Percentiles rank a stretch among this genome's conserved stretches.
Conservation (phyloP, 1,140 invertebrate species). For the Pygmarrhopalites habei region DNA sequence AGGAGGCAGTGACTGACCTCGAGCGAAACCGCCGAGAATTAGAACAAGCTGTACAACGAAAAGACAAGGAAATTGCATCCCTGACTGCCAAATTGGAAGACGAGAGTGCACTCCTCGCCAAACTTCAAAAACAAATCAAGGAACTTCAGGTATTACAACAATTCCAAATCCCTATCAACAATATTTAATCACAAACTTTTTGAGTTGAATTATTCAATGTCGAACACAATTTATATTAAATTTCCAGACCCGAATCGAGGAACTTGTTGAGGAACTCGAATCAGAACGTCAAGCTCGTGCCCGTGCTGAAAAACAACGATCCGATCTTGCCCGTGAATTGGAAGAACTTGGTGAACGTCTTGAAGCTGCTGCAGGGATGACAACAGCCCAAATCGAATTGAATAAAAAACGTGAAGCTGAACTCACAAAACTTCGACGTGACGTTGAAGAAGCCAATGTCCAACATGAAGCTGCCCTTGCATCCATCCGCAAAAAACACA, state of each 20-base stretch:
- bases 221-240: too few species aligned
- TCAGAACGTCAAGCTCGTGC: constrained; percentile 72
- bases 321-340: constrained; percentile 89
- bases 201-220: too few species aligned
- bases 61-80: constrained; percentile 93
- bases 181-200: too few species aligned
- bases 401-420: constrained; percentile 96
- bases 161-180: too few species aligned
- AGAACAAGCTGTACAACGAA: constrained; percentile 91
- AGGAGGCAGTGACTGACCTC: constrained; percentile 94
- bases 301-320: constrained; percentile 96
- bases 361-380: constrained; percentile 97
- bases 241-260: constrained; percentile 84
- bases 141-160: too few species aligned
- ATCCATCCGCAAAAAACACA: constrained; percentile 97
- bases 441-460: constrained; percentile 96
- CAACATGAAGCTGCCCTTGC: constrained; percentile 94
- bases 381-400: constrained; percentile 98
- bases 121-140: constrained; percentile 96
- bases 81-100: constrained; percentile 94
- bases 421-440: constrained; percentile 92
- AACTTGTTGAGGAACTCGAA: constrained; percentile 96
- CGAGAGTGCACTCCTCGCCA: constrained; percentile 91
- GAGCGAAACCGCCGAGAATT: constrained; percentile 88
- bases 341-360: too few species aligned